Conservation (phyloP, 1,140 invertebrate genomes). For the Drosophila sucinea region DNA sequence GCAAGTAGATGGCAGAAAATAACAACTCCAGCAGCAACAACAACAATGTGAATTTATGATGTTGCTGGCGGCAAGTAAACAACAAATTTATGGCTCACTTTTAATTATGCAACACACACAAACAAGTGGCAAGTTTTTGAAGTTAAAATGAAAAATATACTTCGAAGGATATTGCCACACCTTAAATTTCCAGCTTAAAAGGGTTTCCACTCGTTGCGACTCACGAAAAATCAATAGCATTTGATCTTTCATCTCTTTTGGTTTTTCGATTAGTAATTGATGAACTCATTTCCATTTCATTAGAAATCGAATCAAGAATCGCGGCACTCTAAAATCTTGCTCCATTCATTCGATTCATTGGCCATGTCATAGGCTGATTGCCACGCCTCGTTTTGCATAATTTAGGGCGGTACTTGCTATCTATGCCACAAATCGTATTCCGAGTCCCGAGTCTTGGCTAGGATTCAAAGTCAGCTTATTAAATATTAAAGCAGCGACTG, state of each 20-base stretch:
- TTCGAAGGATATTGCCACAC: no score
- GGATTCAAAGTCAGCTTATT: conserved; percentile 66
- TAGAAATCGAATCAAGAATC: conserved; percentile 2
- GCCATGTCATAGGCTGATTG: conserved; percentile 45
- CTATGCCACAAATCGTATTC: conserved; percentile 28
- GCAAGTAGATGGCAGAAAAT: conserved; percentile 1
- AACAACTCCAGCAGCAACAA: background rate
- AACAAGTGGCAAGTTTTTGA: conserved; percentile 9
- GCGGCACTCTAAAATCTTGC: background rate
- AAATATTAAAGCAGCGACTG: conserved; percentile 69
- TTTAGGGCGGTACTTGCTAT: conserved; percentile 30
- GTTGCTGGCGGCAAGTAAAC: conserved; percentile 2
- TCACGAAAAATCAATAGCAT: no score
- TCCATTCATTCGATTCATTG: conserved; percentile 41
- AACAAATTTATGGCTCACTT: conserved; percentile 20
- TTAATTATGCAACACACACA: conserved; percentile 18
- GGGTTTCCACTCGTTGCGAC: no score
- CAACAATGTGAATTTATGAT: conserved; percentile 11
- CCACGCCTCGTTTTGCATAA: conserved; percentile 58
- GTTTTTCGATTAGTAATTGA: background rate
- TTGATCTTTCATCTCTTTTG: background rate
- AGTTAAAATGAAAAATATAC: background rate
- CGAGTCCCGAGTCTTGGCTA: conserved; percentile 24
- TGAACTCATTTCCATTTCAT: conserved; percentile 10
- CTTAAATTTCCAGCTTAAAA: no score